Base-by-base conservation (phyloP, 2,113 vertebrate species). In the Tetraodon nigroviridis region DNA sequence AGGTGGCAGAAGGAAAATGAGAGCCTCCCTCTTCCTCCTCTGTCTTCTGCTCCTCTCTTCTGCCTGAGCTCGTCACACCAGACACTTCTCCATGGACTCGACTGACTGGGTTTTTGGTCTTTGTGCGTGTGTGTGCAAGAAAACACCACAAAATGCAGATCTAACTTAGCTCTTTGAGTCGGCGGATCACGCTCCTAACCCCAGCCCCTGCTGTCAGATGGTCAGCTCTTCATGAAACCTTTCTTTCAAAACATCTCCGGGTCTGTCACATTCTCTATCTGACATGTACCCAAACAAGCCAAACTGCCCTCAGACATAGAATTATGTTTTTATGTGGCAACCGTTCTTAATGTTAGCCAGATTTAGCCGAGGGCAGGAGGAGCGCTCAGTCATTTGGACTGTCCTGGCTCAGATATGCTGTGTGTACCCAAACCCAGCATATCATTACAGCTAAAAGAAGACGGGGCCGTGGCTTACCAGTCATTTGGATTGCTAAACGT, bases 361-460 rank as follows among this genome's bases (percentile, higher is more conserved):
- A 84, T 81, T 82, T 82, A 84, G 75, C 74, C 63, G 37, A 3
- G 52, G 51, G 66, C 62, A 60, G 73, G 54, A 68, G 70, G 60
- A 32, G 6, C 60, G 60, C 40, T 59, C 79, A 73, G 73, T 55
- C 70, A 48, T 70, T 40, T 81, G 82, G 67, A 78, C 69, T 21
- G 72, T 29, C 62, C 58, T 78, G 73, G 68, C 67, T 69, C 67
- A 61, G 32, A 32, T 56, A 56, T 45, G 71, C 76, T 80, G 69
- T 58, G 41, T 55, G 58, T 53, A 56, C 40, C 52, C 63, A 65
- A 55, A 73, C 5, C 52, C 64, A 46, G 67, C 47, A 21, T 88
- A 27, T 85, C 59, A 86, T 88, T 88, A 86, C 41, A 67, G 69
- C 75, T 67, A 55, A 72, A 61, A 61, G 78, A 82, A 78, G 72